Conservation (phyloP, 2,797 vertebrate genomes). For the Discoglossus pictus region DNA sequence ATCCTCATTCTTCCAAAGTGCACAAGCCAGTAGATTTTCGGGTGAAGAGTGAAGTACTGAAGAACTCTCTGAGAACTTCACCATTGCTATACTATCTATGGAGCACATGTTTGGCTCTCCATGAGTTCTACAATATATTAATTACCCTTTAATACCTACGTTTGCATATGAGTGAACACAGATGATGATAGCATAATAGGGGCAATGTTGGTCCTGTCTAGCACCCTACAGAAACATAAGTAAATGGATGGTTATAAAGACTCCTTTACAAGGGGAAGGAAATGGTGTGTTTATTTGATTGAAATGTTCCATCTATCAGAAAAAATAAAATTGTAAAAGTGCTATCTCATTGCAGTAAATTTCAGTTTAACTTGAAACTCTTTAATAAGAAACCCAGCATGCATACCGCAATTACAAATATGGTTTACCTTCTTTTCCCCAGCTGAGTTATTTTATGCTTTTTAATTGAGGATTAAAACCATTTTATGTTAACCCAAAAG, state of each 20-base stretch:
- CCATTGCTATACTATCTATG: too few relatives aligned
- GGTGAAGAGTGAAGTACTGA: too few relatives aligned
- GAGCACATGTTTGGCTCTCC: neutral
- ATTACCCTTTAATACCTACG: too few relatives aligned
- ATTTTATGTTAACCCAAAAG: slow-evolving; percentile 28
- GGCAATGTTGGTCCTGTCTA: neutral
- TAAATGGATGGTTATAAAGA: slow-evolving; percentile 10
- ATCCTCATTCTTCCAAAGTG: too few relatives aligned
- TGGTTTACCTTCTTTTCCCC: slow-evolving; percentile 32
- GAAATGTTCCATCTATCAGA: slow-evolving; percentile 26
- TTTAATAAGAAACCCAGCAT: slow-evolving; percentile 45
- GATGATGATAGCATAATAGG: neutral
- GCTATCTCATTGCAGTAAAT: slow-evolving; percentile 1
- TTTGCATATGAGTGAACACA: too few relatives aligned
- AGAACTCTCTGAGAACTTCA: too few relatives aligned
- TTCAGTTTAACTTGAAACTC: slow-evolving; percentile 20
- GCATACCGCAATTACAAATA: slow-evolving; percentile 33
- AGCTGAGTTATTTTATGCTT: slow-evolving; percentile 41
- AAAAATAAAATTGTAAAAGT: slow-evolving; percentile 15
- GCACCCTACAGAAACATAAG: too few relatives aligned
- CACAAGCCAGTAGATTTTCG: too few relatives aligned
- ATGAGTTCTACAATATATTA: too few relatives aligned
- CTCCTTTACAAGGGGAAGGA: neutral
- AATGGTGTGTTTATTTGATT: slow-evolving; percentile 30
- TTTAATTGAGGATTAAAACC: slow-evolving; percentile 42